These are phyloP conservation scores for Lampropteryx suffumata DNA, from an alignment of 2,888 invertebrate species.

Conservation along the genomic window DNA sequence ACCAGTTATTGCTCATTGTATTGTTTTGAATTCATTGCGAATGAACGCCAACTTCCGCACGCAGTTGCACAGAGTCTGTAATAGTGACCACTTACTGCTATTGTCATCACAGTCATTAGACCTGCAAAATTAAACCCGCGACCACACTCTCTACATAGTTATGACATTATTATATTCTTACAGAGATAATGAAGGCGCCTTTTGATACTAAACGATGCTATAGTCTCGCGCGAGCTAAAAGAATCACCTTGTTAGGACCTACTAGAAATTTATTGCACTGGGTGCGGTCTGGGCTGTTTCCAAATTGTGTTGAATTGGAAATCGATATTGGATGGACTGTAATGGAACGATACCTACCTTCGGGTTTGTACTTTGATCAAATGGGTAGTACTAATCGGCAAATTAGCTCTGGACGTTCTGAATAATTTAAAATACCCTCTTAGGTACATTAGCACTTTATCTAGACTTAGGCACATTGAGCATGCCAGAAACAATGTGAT, in stretches of 20 bases:
- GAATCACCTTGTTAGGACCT: conserved; percentile 34
- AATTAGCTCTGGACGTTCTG: neutral
- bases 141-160: conserved; percentile 29
- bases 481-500: too few species aligned
- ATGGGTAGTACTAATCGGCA: neutral
- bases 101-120: conserved; percentile 58
- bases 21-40: conserved; percentile 52
- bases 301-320: conserved; percentile 31
- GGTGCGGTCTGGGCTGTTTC: conserved; percentile 33
- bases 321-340: conserved; percentile 29
- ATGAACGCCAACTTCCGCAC: conserved; percentile 53
- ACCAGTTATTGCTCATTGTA: conserved; percentile 44
- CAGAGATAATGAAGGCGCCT: conserved; percentile 34
- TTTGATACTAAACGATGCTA: conserved; percentile 26
- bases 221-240: conserved; percentile 29
- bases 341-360: conserved; percentile 9
- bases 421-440: too few species aligned
- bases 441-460: too few species aligned
- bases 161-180: conserved; percentile 31
- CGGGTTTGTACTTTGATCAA: neutral
- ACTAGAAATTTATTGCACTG: conserved; percentile 30
- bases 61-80: conserved; percentile 26
- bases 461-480: too few species aligned
- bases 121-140: conserved; percentile 40
- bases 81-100: conserved; percentile 38